Evolutionary conservation across 2,888 invertebrate genomes (phyloP), one percentile per base, ranked within the genome.

Genomic region (Drosophila algonquin): DNA sequence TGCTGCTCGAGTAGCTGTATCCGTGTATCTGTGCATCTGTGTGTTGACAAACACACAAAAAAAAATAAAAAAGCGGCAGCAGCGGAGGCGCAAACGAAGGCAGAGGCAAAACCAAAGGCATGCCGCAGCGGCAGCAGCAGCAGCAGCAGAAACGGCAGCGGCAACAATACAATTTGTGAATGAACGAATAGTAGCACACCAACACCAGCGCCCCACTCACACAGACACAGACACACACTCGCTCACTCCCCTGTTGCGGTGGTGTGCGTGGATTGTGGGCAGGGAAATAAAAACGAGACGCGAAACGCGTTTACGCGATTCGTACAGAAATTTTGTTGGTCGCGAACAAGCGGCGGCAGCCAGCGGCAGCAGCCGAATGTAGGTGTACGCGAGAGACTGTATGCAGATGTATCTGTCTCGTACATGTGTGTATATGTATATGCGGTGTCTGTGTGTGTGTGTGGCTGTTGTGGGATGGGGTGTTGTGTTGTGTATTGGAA

Each of bases 251-350:
- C 18, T 32, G 48, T 48, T 35, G 30, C 40, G 51, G 24, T 44
- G 68, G 85, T 83, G 67, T 88, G 70, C 72, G 89, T 85, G 76
- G 18, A 80, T 89, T 90, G 91, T 91, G 91, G 91, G 91, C 91
- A 91, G 91, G 91, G 90, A 90, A 91, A 91, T n/a, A 91, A 87
- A 81, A 86, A 89, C 87, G 84, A 82, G 84, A 89, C 80, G 87
- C 80, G 81, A 89, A 90, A 91, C 91, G 90, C 91, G 90, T 90
- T 90, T 87, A 90, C 87, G 90, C 89, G 91, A 91, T 91, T 91
- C 90, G 91, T 91, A 91, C 89, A 89, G 81, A 90, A 81, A 77
- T 78, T 73, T 77, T 79, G 73, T 79, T 75, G 75, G 78, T 83
- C 53, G 55, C 70, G 76, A 54, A 75, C 40, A 48, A 65, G 65